phyloP scores from a whole-genome alignment of 1,140 invertebrate species.

The Zeugodacus cucurbitae region DNA sequence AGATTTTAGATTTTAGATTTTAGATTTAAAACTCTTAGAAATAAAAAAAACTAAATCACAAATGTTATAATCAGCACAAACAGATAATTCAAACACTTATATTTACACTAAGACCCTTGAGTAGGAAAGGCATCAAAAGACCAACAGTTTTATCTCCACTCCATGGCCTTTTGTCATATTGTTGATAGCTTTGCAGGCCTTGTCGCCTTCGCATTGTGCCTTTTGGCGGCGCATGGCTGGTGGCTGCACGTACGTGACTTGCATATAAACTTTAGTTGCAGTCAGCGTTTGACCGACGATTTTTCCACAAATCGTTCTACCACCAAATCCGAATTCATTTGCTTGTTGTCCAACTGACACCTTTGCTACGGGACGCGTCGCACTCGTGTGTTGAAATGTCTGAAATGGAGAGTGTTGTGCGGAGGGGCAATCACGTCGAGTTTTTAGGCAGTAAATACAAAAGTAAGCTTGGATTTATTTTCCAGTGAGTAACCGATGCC shows the following conservation, averaged over 20 bases:
- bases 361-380: not conserved
- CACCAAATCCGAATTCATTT: slow-evolving; percentile 10
- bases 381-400: not conserved
- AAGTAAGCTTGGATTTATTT: slow-evolving; percentile 22
- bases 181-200: not conserved
- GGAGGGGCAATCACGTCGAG: not conserved
- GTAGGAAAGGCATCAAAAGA: not conserved
- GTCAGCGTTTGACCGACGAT: not conserved
- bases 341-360: not conserved
- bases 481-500: not conserved
- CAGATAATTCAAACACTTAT: not conserved
- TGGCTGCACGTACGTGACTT: not conserved
- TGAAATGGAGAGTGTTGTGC: not conserved
- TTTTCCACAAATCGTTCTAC: not conserved
- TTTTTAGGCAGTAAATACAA: not conserved
- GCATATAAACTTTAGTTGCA: not conserved
- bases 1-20: too few species aligned
- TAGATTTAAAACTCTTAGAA: too few species aligned
- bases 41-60: too few species aligned
- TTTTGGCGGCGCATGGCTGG: not conserved
- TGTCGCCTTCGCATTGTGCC: not conserved
- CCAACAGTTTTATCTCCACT: not conserved
- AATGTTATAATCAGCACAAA: not conserved
- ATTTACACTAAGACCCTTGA: not conserved
- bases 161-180: not conserved